These are phyloP conservation scores for Microctenopoma lineatum DNA, from an alignment of 2,797 vertebrate genomes.

Conservation along the genomic window DNA sequence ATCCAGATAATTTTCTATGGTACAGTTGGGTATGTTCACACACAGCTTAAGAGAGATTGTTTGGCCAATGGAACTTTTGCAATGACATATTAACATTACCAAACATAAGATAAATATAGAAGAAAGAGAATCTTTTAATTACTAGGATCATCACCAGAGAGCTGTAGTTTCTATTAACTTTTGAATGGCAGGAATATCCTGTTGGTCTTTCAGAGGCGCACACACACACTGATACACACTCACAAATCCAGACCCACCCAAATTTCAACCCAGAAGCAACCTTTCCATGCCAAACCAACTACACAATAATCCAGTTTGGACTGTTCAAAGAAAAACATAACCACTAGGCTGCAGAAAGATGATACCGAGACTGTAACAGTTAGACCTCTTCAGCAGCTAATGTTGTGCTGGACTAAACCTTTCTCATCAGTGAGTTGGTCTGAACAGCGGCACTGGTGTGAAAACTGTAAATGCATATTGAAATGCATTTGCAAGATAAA, in stretches of 20 bases:
- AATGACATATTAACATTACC: neutral
- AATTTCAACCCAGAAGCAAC: neutral
- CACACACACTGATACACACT: neutral
- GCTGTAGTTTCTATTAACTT: neutral
- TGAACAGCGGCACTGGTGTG: neutral
- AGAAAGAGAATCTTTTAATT: neutral
- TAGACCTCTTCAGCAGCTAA: neutral
- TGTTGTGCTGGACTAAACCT: neutral
- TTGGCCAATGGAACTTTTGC: neutral
- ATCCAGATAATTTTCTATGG: constrained; percentile 12
- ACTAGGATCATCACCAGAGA: neutral
- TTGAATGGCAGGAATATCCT: neutral
- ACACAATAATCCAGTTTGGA: constrained; percentile 34
- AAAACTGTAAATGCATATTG: neutral
- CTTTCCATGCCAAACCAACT: constrained; percentile 10
- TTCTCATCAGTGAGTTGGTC: neutral
- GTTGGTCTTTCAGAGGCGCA: neutral
- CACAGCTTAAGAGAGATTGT: neutral
- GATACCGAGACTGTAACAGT: neutral
- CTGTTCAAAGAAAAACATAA: constrained; percentile 13
- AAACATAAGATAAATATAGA: constrained; percentile 1
- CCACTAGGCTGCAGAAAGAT: neutral
- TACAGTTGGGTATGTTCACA: neutral
- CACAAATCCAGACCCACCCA: constrained; percentile 4
- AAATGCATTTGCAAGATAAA: neutral